These are phyloP conservation scores for Merluccius polli DNA, from an alignment of 2,797 vertebrate genomes.

Conservation along the genomic window DNA sequence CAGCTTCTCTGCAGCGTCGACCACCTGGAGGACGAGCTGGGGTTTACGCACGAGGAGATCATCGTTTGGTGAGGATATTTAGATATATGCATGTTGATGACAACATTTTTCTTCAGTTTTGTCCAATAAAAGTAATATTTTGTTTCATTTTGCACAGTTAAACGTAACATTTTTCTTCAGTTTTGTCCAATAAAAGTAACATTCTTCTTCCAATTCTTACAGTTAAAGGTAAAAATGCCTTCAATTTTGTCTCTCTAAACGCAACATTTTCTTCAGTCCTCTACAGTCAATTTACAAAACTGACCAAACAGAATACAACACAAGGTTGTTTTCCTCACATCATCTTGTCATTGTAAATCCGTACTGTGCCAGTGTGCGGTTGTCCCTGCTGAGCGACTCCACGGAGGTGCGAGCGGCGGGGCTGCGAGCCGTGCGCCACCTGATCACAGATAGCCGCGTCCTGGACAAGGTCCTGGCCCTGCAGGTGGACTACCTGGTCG, in stretches of 20 bases:
- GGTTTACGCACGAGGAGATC: constrained; percentile 96
- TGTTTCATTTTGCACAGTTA: background rate
- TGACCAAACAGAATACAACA: too few relatives aligned
- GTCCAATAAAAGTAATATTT: background rate
- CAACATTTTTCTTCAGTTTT: background rate
- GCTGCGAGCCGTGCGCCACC: constrained; percentile 92
- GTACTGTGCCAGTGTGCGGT: constrained; percentile 76
- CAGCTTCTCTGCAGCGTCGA: constrained; percentile 94
- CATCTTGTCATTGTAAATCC: background rate
- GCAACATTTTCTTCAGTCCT: too few relatives aligned
- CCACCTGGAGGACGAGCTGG: constrained; percentile 90
- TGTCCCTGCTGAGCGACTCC: constrained; percentile 95
- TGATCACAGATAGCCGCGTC: constrained; percentile 89
- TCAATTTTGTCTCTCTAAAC: too few relatives aligned
- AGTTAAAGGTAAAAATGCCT: too few relatives aligned
- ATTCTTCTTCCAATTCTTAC: background rate
- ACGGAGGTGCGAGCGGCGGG: constrained; percentile 97
- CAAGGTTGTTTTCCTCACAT: too few relatives aligned
- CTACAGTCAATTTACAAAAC: too few relatives aligned
- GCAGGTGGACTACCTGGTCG: constrained; percentile 97
- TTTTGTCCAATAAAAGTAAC: background rate
- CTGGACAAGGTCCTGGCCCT: constrained; percentile 94
- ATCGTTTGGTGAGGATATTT: constrained; percentile 89
- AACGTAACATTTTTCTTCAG: background rate
- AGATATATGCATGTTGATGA: background rate